These are phyloP conservation scores for Trachops cirrhosus DNA, from an alignment of 2,797 vertebrate species.

Conservation along the genomic window DNA sequence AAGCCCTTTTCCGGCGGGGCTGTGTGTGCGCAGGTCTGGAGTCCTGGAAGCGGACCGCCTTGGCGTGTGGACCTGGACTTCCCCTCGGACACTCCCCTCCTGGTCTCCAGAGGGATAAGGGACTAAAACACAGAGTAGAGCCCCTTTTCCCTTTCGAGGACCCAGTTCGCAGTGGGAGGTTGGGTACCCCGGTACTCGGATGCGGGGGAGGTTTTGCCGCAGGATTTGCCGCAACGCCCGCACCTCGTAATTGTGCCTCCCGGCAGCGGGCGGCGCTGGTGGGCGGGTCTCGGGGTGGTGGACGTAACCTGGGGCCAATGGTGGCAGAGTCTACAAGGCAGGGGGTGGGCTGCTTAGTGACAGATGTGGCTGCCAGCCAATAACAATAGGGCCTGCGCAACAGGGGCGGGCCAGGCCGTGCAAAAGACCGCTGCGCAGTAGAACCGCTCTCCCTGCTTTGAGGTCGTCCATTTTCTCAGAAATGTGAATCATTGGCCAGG, in stretches of 20 bases:
- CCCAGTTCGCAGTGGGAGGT: no score
- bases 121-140: neutral
- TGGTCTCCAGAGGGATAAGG: neutral
- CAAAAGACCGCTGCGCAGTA: fast-evolving
- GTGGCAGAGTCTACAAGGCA: fast-evolving
- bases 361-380: fast-evolving
- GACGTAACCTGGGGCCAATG: fast-evolving
- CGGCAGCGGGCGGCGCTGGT: fast-evolving
- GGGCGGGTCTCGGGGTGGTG: fast-evolving
- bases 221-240: fast-evolving
- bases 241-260: neutral
- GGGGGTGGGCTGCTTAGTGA: neutral
- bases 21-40: neutral
- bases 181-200: fast-evolving
- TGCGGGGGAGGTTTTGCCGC: fast-evolving
- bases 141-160: no score
- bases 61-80: neutral
- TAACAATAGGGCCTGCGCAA: neutral
- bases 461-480: neutral
- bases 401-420: fast-evolving
- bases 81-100: fast-evolving
- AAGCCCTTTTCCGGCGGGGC: neutral
- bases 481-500: neutral
- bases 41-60: neutral
- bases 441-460: neutral